Base-by-base conservation (phyloP, 2,888 invertebrate species). In the Andrena fulva region DNA sequence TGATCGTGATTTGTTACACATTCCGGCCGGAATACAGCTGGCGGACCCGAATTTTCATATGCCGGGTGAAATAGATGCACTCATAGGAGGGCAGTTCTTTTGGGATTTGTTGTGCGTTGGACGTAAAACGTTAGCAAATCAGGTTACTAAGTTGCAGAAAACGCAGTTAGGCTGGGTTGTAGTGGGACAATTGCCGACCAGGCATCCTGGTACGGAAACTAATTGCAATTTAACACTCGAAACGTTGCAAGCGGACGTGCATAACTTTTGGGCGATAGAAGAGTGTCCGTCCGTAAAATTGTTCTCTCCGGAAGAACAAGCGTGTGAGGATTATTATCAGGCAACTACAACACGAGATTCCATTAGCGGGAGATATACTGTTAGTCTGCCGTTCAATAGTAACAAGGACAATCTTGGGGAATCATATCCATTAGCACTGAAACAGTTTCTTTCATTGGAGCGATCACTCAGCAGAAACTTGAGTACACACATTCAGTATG, bases 261-360 rank as follows among this genome's bases (percentile, higher is more conserved):
- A 7, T 1, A 70, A 31, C 48, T 60, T 60, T 29, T 70, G 70
- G 70, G n/a, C 29, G 0, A 4, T 70, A 6, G 70, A 70, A 29
- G 70, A 60, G 10, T 59, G 29, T 16, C n/a, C 27, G 0, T 20
- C 7, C 0, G 5, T 2, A 1, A 24, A 8, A 60, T 2, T 60
- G 4, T 20, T 42, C 4, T 70, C 70, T 0, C 4, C 3, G 1
- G 70, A 60, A n/a, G 70, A 70, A 20, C 16, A 60, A 27, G 29
- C 16, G 8, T 70, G 60, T 33, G 60, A 70, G 16, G 6, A 16
- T 0, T 60, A 70, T n/a, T 60, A 60, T 16, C 4, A 1, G 1
- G 0, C 33, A 6, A 1, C 6, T 4, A 60, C 48, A 5, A 16
- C 0, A 0, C 50, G 70, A 0, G 10, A 60, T 12, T 0, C 56